Percentiles rank a stretch among this genome's conserved stretches.
Evolutionary conservation across 2,113 vertebrate genomes (phyloP).

Genomic region (Rhea pennata): DNA sequence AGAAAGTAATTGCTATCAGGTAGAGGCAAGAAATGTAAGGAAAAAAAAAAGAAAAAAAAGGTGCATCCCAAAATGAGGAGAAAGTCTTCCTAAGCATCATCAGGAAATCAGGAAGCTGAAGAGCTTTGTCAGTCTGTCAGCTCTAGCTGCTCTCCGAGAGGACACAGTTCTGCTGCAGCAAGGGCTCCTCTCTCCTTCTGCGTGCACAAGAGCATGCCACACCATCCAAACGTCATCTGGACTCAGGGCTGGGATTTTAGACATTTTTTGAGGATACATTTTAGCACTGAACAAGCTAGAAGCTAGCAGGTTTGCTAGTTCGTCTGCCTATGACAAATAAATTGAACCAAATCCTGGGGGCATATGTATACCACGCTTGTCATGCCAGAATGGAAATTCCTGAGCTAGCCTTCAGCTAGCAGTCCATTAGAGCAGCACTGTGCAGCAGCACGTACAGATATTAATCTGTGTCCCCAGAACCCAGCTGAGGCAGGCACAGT

Average conservation of each 20-base stretch:
- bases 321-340: background rate
- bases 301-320: background rate
- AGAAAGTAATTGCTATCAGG: background rate
- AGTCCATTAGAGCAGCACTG: background rate
- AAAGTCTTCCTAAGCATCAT: background rate
- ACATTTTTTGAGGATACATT: background rate
- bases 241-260: background rate
- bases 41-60: background rate
- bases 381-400: background rate
- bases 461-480: background rate
- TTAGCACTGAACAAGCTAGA: background rate
- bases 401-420: background rate
- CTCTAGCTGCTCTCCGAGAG: background rate
- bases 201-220: accelerated
- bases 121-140: background rate
- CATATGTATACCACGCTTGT: background rate
- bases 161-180: background rate
- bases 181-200: background rate
- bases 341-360: background rate
- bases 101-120: background rate
- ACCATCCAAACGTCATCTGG: background rate
- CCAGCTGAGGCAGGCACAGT: background rate
- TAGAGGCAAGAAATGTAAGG: background rate
- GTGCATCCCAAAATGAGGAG: background rate
- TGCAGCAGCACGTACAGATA: background rate